Base-by-base conservation (phyloP, 2,888 invertebrate genomes). In the Rutpela maculata region DNA sequence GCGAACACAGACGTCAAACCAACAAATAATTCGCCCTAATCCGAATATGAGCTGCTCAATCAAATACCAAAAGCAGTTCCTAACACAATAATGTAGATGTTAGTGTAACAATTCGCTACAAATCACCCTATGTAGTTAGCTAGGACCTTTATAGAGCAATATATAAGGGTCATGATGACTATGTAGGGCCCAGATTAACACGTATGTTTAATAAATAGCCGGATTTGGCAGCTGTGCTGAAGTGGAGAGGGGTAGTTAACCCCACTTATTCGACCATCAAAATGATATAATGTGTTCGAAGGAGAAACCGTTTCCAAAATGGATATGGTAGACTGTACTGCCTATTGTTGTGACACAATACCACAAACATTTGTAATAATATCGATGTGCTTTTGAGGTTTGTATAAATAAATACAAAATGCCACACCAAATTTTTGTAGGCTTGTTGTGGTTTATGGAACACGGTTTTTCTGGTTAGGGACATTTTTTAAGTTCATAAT, bases 201-300 rank as follows among this genome's bases (percentile, higher is more conserved):
- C 90, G 89, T 89, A 90, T 90, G 90, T 90, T 90, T 90, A 90
- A 90, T 89, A 90, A 90, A 90, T 90, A 90, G 89, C 89, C 80
- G 88, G 88, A 88, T 88, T 88, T 89, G 89, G 88, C 89, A 90
- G 89, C 89, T 90, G 89, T 86, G 85, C 84, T 87, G 86, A 84
- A 86, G 88, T 87, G 84, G 84, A 85, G 85, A 84, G 84, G 86
- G 86, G 86, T 85, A 86, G 86, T 87, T 86, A 86, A 85, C 86
- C 85, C 86, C 79, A 81, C 68, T 65, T 74, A 82, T 79, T 84
- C 17, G 80, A 67, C 82, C 85, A 81, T 73, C 38, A 26, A 57
- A 68, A 62, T 38, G 43, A 2, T 15, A 9, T 2, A n/a, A 3
- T 43, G 7, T 12, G 12, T 56, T 55, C 12, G n/a, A 26, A 19